phyloP scores from a whole-genome alignment of 2,888 invertebrate species.

The Sturmia bella region DNA sequence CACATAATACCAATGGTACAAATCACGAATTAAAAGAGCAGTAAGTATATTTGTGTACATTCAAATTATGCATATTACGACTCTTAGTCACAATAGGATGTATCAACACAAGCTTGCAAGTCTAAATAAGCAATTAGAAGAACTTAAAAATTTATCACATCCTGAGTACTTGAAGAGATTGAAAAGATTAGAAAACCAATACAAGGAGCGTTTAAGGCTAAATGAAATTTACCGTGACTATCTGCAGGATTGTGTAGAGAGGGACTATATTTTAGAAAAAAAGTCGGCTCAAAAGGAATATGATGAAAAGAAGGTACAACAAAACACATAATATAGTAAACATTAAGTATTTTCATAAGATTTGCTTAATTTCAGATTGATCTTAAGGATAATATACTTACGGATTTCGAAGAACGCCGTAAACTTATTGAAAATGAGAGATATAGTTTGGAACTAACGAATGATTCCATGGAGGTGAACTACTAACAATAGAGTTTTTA shows the following conservation, averaged over 20 bases:
- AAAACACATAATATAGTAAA: not conserved
- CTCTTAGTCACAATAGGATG: conserved; percentile 84
- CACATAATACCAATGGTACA: conserved; percentile 74
- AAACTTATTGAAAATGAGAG: conserved; percentile 94
- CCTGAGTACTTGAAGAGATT: conserved; percentile 92
- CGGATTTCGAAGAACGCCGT: conserved; percentile 96
- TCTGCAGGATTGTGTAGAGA: conserved; percentile 92
- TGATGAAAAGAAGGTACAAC: conserved; percentile 92
- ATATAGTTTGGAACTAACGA: conserved; percentile 93
- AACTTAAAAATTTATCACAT: conserved; percentile 92
- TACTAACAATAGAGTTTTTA: not conserved
- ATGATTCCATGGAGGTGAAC: conserved; percentile 90
- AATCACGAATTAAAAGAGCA: conserved; percentile 81
- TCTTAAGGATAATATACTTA: conserved; percentile 92
- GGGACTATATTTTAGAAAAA: conserved; percentile 93
- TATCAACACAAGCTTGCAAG: conserved; percentile 95
- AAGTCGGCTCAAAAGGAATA: conserved; percentile 95
- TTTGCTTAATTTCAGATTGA: conserved; percentile 83
- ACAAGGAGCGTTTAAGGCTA: conserved; percentile 89
- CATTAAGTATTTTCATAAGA: not conserved
- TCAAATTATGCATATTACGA: conserved; percentile 25
- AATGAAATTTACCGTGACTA: conserved; percentile 91
- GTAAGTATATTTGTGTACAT: conserved; percentile 73
- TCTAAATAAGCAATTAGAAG: conserved; percentile 94
- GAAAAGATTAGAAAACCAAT: conserved; percentile 90